These are phyloP conservation scores for Tragelaphus imberbis DNA, from an alignment of 2,113 vertebrate genomes.

Conservation along the genomic window DNA sequence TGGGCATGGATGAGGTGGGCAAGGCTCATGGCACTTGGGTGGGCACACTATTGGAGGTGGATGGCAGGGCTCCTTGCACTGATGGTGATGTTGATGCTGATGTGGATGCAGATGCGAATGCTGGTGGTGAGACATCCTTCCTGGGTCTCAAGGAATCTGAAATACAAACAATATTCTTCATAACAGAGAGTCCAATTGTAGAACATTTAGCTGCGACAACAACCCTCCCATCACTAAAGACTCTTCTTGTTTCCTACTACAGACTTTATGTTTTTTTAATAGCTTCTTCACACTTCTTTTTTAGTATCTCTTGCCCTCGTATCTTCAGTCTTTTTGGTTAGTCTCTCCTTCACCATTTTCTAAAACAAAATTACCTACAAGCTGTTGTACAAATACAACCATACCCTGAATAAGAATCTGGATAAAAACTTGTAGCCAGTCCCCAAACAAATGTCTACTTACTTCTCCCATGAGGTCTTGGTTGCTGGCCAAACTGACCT, in stretches of 20 bases:
- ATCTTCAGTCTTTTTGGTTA: neutral
- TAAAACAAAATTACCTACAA: neutral
- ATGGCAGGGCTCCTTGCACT: neutral
- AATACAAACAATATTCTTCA: neutral
- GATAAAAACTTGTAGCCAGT: neutral
- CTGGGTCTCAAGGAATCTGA: neutral
- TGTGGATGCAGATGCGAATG: fast-evolving
- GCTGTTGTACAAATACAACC: neutral
- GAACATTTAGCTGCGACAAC: neutral
- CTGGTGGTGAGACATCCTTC: slow-evolving; percentile 31
- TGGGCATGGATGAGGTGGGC: neutral
- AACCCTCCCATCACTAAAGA: neutral
- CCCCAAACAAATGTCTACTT: neutral
- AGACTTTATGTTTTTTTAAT: neutral
- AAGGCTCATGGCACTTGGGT: neutral
- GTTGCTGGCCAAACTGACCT: neutral
- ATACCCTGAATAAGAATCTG: neutral
- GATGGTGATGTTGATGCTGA: neutral
- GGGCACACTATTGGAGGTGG: neutral
- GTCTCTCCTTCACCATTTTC: neutral
- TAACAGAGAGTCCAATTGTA: neutral
- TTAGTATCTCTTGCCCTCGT: neutral
- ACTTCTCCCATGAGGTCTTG: neutral
- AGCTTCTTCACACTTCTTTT: neutral
- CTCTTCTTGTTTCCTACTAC: neutral